Conservation (phyloP, 2,888 invertebrate genomes). For the Congeria kusceri region DNA sequence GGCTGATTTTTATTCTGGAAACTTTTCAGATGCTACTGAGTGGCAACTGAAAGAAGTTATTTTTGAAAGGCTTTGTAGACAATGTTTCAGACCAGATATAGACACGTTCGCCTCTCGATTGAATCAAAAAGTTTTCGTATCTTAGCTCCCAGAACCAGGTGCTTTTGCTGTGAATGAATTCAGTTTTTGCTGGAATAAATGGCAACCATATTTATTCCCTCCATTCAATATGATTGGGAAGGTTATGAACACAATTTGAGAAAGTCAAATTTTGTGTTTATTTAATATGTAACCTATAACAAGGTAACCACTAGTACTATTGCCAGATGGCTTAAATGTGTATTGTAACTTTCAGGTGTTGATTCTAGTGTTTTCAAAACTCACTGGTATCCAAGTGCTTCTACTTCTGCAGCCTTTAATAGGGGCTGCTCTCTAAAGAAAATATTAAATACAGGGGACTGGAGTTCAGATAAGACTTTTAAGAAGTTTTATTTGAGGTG, state of each 20-base stretch:
- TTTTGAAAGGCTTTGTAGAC: constrained; percentile 18
- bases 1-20: constrained; percentile 53
- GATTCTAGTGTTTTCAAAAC: constrained; percentile 37
- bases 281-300: constrained; percentile 49
- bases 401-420: constrained; percentile 35
- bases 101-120: constrained; percentile 54
- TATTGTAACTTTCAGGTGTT: constrained; percentile 31
- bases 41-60: constrained; percentile 52
- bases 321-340: constrained; percentile 42
- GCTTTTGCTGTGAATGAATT: constrained; percentile 46
- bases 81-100: constrained; percentile 49
- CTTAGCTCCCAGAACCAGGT: constrained; percentile 50
- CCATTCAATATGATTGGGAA: constrained; percentile 57
- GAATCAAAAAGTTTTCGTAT: constrained; percentile 41
- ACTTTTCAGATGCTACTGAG: constrained; percentile 52
- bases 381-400: constrained; percentile 37
- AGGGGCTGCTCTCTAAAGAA: constrained; percentile 28
- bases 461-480: constrained; percentile 39
- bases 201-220: constrained; percentile 50
- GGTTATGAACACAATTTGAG: no score
- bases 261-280: constrained; percentile 14
- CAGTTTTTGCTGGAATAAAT: constrained; percentile 38
- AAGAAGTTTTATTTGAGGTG: constrained; percentile 37
- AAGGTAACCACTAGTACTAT: constrained; percentile 46
- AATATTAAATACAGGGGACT: constrained; percentile 36